These are phyloP conservation scores for Clarias macrocephalus DNA, from an alignment of 2,113 vertebrate species.

Conservation along the genomic window DNA sequence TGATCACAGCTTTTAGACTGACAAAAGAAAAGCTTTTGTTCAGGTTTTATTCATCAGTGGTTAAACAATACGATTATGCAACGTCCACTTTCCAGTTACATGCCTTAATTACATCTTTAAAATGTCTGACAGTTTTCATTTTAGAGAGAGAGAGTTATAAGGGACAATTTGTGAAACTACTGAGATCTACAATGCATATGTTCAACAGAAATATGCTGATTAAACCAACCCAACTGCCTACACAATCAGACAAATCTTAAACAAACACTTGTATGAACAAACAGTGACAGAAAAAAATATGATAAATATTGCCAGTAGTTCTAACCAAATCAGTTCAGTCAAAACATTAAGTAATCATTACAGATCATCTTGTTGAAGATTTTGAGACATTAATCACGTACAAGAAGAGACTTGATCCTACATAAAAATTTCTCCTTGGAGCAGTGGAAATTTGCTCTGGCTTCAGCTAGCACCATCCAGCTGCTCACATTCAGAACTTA, in stretches of 20 bases:
- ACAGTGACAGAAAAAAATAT: not conserved
- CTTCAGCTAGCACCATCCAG: not conserved
- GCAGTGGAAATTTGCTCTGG: conserved; percentile 45
- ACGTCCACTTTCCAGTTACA: not conserved
- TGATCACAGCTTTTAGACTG: not conserved
- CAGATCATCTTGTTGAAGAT: conserved; percentile 1
- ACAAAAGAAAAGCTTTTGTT: not conserved
- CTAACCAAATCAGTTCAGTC: not conserved
- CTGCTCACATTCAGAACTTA: not conserved
- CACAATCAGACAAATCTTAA: not conserved
- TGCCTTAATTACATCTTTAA: not conserved
- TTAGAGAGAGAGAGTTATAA: not conserved
- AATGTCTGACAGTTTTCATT: too few relatives aligned
- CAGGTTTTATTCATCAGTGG: not conserved
- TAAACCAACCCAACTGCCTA: not conserved
- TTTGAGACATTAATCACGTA: not conserved
- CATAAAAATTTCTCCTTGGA: not conserved
- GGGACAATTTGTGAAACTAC: not conserved
- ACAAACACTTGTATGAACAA: conserved; percentile 15
- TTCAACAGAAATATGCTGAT: not conserved
- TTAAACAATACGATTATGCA: not conserved
- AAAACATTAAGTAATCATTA: not conserved
- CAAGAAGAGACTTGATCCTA: conserved; percentile 18
- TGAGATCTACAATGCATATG: not conserved
- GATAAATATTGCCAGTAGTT: not conserved